Conservation (phyloP, 1,140 invertebrate species). For the Spodoptera frugiperda region DNA sequence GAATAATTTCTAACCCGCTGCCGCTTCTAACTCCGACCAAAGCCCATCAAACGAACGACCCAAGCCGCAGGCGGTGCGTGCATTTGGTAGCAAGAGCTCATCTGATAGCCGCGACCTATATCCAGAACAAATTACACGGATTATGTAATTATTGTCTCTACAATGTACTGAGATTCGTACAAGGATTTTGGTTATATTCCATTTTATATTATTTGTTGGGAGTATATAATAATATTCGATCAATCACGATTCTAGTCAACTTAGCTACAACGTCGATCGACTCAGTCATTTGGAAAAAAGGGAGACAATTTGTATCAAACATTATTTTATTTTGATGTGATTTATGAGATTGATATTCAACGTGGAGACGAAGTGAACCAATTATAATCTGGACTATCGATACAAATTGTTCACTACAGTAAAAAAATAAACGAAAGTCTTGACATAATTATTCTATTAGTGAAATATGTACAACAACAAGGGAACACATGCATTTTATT, state of each 20-base stretch:
- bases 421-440: no score
- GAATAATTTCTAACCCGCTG: conserved; percentile 1
- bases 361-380: no score
- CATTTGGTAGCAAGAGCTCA: conserved; percentile 42
- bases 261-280: not conserved
- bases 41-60: conserved; percentile 37
- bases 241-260: not conserved
- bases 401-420: no score
- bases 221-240: not conserved
- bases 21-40: conserved; percentile 48
- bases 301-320: no score
- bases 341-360: no score
- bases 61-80: conserved; percentile 35
- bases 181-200: not conserved
- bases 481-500: no score
- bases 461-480: no score
- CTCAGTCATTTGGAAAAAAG: no score
- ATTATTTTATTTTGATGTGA: no score
- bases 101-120: conserved; percentile 40
- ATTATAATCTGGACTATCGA: no score
- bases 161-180: conserved; percentile 8
- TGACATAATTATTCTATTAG: no score
- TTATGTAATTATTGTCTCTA: conserved; percentile 43
- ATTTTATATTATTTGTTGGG: not conserved
- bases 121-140: conserved; percentile 25